Base-by-base conservation (phyloP, 2,797 vertebrate species). In the Falco columbarius region DNA sequence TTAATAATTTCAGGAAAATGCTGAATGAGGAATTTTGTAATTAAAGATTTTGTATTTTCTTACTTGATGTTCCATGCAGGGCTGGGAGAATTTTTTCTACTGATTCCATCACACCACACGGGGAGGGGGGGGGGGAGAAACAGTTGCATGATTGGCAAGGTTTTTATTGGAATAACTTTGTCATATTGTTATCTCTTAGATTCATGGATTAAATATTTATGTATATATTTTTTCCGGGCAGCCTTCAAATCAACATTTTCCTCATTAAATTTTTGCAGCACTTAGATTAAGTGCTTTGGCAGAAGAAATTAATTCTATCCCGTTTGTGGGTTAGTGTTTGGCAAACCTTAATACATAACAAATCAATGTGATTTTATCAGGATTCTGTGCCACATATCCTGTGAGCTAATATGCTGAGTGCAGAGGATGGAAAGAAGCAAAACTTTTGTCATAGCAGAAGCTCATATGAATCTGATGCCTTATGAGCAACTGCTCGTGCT, bases 31-130 rank as follows among this genome's bases (percentile, higher is more conserved):
- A 32, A 90, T 92, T 92, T 90, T 56, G 22, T 19, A 89, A 95
- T 92, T 94, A 76, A 90, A 90, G 26, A 68, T 86, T 89, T 86
- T 13, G 26, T 84, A 68, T 88, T 93, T 91, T 91, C 47, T 79
- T 74, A n/a, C 36, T 63, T 76, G 42, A 24, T 74, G 38, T 81
- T 95, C 34, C 75, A 12, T 61, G 46, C 75, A 40, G 44, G 49
- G 63, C 16, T 49, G 36, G 44, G 36, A 76, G 32, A n/a, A 67
- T 32, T 42, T 81, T 88, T 93, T 52, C 55, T 76, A 4, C 36
- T 67, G 40, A 55, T 86, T 85, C 66, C 32, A 44, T 62, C 52
- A 40, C 24, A 59, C 30, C 32, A 65, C 0, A 3, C 6, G 81
- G 80, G 1, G 8, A 21, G 17, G 36, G 36, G 36, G 27, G 12